Evolutionary conservation across 2,888 invertebrate species (phyloP).

Genomic region (Heliconius ismenius): DNA sequence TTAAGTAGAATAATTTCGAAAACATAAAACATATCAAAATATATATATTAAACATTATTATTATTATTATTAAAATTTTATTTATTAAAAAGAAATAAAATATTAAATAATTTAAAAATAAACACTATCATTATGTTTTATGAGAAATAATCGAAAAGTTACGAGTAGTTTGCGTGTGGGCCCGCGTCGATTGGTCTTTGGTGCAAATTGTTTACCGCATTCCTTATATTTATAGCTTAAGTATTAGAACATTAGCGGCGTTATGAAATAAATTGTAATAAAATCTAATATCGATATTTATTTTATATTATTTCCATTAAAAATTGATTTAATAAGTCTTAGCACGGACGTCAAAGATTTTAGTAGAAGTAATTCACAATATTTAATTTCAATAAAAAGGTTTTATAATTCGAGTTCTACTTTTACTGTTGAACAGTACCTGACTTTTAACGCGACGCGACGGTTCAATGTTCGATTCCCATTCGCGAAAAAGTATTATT

Average conservation of each 20-base stretch:
- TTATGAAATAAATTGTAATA: not conserved
- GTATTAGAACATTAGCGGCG: constrained; percentile 4
- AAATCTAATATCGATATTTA: not conserved
- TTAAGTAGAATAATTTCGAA: too few species aligned
- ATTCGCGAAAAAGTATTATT: too few species aligned
- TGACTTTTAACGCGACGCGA: too few species aligned
- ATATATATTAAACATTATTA: not conserved
- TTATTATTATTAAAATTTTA: not conserved
- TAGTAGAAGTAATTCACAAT: too few species aligned
- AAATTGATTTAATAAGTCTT: not conserved
- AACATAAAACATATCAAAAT: too few species aligned
- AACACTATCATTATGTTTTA: not conserved
- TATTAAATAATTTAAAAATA: constrained; percentile 2
- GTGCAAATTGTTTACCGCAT: constrained; percentile 23
- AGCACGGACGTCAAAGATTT: not conserved
- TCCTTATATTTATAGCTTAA: constrained; percentile 7
- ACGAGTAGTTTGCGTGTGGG: constrained; percentile 19
- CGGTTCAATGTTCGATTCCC: too few species aligned
- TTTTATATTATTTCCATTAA: not conserved
- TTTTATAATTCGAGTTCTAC: too few species aligned
- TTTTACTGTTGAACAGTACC: too few species aligned
- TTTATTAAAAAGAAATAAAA: not conserved
- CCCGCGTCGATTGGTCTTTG: constrained; percentile 16
- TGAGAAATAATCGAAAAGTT: constrained; percentile 11
- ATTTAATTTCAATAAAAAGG: too few species aligned